Evolutionary conservation across 2,888 invertebrate genomes (phyloP), one percentile per base, ranked within the genome.

Genomic region (Acanthosoma haemorrhoidale): DNA sequence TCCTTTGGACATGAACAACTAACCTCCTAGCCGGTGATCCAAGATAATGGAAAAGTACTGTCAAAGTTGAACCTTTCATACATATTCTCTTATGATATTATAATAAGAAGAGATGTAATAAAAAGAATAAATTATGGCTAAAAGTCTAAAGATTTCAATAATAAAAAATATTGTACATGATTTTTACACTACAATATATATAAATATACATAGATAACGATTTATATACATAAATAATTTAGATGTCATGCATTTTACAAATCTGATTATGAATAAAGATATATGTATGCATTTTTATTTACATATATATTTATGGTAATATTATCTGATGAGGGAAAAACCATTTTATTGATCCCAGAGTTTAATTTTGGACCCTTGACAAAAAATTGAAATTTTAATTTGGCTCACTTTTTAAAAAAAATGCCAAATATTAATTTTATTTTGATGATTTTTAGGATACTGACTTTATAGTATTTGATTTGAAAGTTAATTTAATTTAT

Each of bases 251-350:
- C 51, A 51, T 21, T 25, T n/a, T 51, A 51, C 51, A 51, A 51
- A 25, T 25, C 25, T 51, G 51, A 51, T 51, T 29, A 51, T 58
- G 25, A 13, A 51, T 51, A 51, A 21, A n/a, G 51, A 51, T 51
- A 29, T 51, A 51, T 51, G 18, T 51, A 51, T 51, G n/a, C 13
- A 13, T 4, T n/a, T n/a, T 13, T 21, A 25, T 21, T 2, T 15
- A 51, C 18, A 61, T 15, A 34, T 21, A 61, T 25, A 9, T 1
- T 2, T 36, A 61, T 61, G 61, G 61, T 61, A 21, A 61, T 61
- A 61, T 61, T 61, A 61, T 61, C 61, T 61, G 61, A 61, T 61
- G 18, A n/a, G 36, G 61, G 21, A 61, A 36, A 34, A 2, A n/a
- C 32, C 21, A 13, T 61, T 36, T 21, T 51, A 18, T 61, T 61